phyloP scores from a whole-genome alignment of 2,797 vertebrate genomes.

The Sciaenops ocellatus region DNA sequence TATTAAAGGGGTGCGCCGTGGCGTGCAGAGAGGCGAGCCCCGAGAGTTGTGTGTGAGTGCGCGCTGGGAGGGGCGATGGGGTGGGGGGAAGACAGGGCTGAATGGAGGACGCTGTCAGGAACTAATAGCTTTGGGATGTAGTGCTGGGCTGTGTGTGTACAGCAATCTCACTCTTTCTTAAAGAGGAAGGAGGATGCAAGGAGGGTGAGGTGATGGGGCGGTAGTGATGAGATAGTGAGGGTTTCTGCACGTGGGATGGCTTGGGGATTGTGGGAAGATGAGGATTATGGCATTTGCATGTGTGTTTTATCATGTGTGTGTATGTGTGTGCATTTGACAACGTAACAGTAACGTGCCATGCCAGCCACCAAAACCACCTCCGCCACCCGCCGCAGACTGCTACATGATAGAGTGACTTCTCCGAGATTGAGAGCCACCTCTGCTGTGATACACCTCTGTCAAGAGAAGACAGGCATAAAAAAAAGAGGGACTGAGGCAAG shows the following conservation, averaged over 20 bases:
- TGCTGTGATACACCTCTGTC: conserved; percentile 71
- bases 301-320: conserved; percentile 2
- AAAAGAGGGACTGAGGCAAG: conserved; percentile 48
- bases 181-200: conserved; percentile 30
- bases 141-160: conserved; percentile 73
- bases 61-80: neutral
- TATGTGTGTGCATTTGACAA: neutral
- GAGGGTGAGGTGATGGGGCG: neutral
- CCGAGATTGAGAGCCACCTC: conserved; percentile 69
- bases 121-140: conserved; percentile 83
- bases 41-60: conserved; percentile 59
- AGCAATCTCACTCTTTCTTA: conserved; percentile 76
- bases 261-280: conserved; percentile 19
- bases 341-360: neutral
- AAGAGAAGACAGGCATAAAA: conserved; percentile 58
- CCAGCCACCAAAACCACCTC: conserved; percentile 20
- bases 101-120: conserved; percentile 80
- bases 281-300: conserved; percentile 38
- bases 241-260: conserved; percentile 24
- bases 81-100: conserved; percentile 62
- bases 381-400: conserved; percentile 28
- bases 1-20: conserved; percentile 78
- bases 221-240: conserved; percentile 47
- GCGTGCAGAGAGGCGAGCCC: conserved; percentile 68
- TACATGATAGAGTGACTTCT: conserved; percentile 68